Evolutionary conservation across 1,140 invertebrate species (phyloP).

Genomic region (Pararge aegeria): DNA sequence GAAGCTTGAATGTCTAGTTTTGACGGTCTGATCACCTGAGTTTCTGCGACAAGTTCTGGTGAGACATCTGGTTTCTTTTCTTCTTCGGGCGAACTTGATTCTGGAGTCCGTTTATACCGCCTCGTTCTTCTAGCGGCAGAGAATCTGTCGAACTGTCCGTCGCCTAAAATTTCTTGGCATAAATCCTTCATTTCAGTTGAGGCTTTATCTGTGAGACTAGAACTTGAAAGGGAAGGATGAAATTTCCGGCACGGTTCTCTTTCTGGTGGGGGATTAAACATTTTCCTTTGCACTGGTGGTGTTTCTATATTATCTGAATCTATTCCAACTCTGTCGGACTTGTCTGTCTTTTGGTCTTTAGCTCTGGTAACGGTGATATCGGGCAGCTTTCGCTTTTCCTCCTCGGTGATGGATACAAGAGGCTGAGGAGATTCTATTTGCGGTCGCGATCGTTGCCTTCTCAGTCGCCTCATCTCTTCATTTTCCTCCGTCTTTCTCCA

Average conservation of each 20-base stretch:
- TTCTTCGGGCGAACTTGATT: conserved; percentile 81
- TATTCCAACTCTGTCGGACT: conserved; percentile 87
- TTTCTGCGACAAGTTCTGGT: conserved; percentile 78
- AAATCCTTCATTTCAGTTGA: conserved; percentile 66
- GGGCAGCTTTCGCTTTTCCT: conserved; percentile 77
- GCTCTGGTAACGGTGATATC: conserved; percentile 61
- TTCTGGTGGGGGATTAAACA: conserved; percentile 84
- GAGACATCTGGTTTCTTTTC: conserved; percentile 74
- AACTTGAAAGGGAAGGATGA: conserved; percentile 52
- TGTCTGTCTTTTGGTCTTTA: conserved; percentile 70
- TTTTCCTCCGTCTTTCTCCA: conserved; percentile 83
- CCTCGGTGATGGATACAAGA: conserved; percentile 79
- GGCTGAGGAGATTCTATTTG: conserved; percentile 62
- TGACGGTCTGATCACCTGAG: conserved; percentile 76
- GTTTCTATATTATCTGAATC: conserved; percentile 96
- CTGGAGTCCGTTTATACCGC: conserved; percentile 88
- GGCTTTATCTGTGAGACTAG: conserved; percentile 58
- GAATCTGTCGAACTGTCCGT: conserved; percentile 92
- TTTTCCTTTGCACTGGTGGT: conserved; percentile 87
- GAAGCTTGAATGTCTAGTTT: conserved; percentile 74
- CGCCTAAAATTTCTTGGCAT: conserved; percentile 80
- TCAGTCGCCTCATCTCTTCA: conserved; percentile 73
- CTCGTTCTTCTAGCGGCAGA: conserved; percentile 89
- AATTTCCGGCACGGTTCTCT: conserved; percentile 81
- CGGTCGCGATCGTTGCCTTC: conserved; percentile 73